phyloP scores from a whole-genome alignment of 1,140 invertebrate species.

The Calycopis cecrops region DNA sequence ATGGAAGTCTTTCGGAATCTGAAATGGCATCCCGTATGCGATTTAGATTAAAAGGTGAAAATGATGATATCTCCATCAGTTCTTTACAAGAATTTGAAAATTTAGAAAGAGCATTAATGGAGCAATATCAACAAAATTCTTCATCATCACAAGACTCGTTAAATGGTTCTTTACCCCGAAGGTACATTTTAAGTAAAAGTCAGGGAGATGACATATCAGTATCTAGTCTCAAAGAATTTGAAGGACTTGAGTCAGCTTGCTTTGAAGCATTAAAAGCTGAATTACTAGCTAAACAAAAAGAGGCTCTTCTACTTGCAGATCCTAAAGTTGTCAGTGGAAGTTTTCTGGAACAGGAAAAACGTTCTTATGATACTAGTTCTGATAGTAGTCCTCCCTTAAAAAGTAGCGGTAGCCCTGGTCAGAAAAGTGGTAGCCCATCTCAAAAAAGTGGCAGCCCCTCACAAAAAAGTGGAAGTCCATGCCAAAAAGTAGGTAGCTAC shows the following conservation, averaged over 20 bases:
- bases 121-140: slow-evolving; percentile 79
- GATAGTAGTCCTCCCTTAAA: slow-evolving; percentile 71
- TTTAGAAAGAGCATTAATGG: slow-evolving; percentile 84
- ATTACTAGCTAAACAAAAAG: slow-evolving; percentile 89
- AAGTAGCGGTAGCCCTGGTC: slow-evolving; percentile 58
- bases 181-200: slow-evolving; percentile 78
- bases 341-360: slow-evolving; percentile 71
- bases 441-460: slow-evolving; percentile 69
- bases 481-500: slow-evolving; percentile 71
- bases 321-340: slow-evolving; percentile 76
- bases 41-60: slow-evolving; percentile 87
- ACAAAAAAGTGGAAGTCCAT: slow-evolving; percentile 67
- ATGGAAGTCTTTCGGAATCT: slow-evolving; percentile 90
- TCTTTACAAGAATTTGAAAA: slow-evolving; percentile 96
- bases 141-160: slow-evolving; percentile 83
- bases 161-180: slow-evolving; percentile 83
- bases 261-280: slow-evolving; percentile 88
- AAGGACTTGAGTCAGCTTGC: slow-evolving; percentile 92
- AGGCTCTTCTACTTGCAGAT: slow-evolving; percentile 81
- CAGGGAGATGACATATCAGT: slow-evolving; percentile 93
- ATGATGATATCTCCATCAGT: slow-evolving; percentile 93
- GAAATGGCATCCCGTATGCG: slow-evolving; percentile 86
- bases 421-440: slow-evolving; percentile 67
- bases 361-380: slow-evolving; percentile 71
- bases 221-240: slow-evolving; percentile 96